These are phyloP conservation scores for Eremophila alpestris DNA, from an alignment of 2,797 vertebrate genomes.

Conservation along the genomic window DNA sequence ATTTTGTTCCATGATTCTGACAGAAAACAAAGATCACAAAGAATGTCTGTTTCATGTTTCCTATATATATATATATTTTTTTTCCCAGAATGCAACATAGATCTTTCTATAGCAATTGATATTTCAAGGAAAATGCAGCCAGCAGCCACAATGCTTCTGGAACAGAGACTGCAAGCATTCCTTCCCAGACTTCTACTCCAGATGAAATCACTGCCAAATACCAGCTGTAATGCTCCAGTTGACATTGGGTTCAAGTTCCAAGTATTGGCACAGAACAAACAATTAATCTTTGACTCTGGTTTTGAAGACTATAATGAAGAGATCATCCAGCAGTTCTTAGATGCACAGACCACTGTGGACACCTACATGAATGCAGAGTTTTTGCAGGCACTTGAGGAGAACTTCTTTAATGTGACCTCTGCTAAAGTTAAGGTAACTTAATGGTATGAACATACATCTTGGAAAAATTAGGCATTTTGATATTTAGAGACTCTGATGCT, in stretches of 20 bases:
- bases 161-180: constrained; percentile 71
- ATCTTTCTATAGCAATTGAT: constrained; percentile 86
- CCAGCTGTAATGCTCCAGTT: constrained; percentile 74
- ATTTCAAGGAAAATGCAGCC: constrained; percentile 61
- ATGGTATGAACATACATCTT: neutral
- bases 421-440: constrained; percentile 83
- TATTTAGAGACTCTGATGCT: neutral
- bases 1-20: neutral
- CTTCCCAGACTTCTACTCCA: constrained; percentile 78
- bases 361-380: constrained; percentile 77
- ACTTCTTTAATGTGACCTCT: constrained; percentile 63
- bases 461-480: neutral
- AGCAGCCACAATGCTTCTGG: constrained; percentile 60
- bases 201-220: constrained; percentile 66
- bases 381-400: constrained; percentile 77
- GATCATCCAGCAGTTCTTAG: constrained; percentile 78
- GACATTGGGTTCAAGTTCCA: constrained; percentile 74
- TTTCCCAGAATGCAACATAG: constrained; percentile 78
- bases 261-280: constrained; percentile 60
- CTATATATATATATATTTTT: no score
- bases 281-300: constrained; percentile 68
- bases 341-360: constrained; percentile 6
- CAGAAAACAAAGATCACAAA: neutral
- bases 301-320: constrained; percentile 78
- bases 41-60: neutral